Percentiles rank a stretch among this genome's conserved stretches.
phyloP scores from a whole-genome alignment of 2,888 invertebrate species.

The Ferdinandea cuprea region DNA sequence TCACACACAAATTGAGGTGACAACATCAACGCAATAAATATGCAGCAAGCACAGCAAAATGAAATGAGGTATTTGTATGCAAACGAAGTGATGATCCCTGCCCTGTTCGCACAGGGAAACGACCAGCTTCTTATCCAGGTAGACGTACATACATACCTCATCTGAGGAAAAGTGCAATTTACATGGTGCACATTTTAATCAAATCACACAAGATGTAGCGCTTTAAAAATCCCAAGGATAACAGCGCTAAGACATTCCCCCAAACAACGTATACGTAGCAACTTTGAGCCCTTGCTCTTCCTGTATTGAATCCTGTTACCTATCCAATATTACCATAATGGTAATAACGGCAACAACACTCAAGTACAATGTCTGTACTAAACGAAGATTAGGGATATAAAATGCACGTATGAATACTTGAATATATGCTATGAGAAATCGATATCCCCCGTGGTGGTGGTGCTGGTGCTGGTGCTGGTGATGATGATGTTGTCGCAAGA shows the following conservation, averaged over 20 bases:
- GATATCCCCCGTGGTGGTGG: constrained; percentile 48
- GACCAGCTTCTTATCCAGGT: constrained; percentile 6
- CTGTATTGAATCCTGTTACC: constrained; percentile 65
- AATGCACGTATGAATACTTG: constrained; percentile 73
- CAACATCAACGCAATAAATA: constrained; percentile 71
- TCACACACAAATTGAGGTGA: constrained; percentile 63
- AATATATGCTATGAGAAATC: constrained; percentile 45
- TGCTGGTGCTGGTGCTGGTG: constrained; percentile 51
- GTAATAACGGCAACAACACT: constrained; percentile 65
- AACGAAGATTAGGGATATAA: constrained; percentile 70
- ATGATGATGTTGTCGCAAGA: constrained; percentile 50
- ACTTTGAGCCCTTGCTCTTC: constrained; percentile 3
- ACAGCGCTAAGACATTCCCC: constrained; percentile 42
- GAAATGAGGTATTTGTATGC: constrained; percentile 62
- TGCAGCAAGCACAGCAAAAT: constrained; percentile 60
- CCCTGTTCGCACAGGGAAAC: too few species aligned
- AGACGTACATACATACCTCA: too few species aligned
- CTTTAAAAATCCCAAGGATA: constrained; percentile 52
- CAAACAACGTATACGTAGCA: constrained; percentile 11
- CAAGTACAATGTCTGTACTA: constrained; percentile 60
- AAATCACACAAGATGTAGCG: constrained; percentile 48
- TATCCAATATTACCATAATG: constrained; percentile 59
- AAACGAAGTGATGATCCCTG: constrained; percentile 66
- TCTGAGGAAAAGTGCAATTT: background rate
- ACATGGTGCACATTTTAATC: constrained; percentile 58